phyloP scores from a whole-genome alignment of 1,140 invertebrate genomes.

The Carposina sasakii region DNA sequence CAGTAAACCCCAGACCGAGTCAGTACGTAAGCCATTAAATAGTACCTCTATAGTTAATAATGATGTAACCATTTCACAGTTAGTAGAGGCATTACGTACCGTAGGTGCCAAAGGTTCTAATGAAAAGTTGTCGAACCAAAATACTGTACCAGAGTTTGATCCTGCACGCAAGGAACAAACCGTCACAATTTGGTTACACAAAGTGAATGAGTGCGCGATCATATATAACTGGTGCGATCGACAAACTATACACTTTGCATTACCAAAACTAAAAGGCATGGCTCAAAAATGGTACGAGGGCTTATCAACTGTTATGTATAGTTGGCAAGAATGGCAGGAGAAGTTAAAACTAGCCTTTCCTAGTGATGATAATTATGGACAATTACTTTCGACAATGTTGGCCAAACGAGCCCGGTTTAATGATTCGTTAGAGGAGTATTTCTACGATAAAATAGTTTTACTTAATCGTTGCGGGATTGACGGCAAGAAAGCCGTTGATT shows the following conservation, averaged over 20 bases:
- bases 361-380: conserved; percentile 7
- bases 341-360: conserved; percentile 8
- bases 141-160: conserved; percentile 3
- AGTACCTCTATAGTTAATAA: no score
- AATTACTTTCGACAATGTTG: conserved; percentile 5
- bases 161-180: not conserved
- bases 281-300: conserved; percentile 7
- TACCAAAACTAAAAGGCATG: conserved; percentile 2
- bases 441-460: conserved; percentile 10
- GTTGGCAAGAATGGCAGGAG: conserved; percentile 4
- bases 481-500: conserved; percentile 7
- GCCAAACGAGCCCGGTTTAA: conserved; percentile 1
- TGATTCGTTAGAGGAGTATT: conserved; percentile 10
- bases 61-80: no score
- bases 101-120: no score
- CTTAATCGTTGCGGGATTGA: conserved; percentile 2
- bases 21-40: no score
- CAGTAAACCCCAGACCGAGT: no score
- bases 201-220: conserved; percentile 3
- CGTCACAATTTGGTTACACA: conserved; percentile 1
- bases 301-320: not conserved
- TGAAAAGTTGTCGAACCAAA: no score
- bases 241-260: not conserved
- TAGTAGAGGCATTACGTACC: no score
- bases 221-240: not conserved